phyloP scores from a whole-genome alignment of 2,113 vertebrate genomes.

The Phyllopteryx taeniolatus region DNA sequence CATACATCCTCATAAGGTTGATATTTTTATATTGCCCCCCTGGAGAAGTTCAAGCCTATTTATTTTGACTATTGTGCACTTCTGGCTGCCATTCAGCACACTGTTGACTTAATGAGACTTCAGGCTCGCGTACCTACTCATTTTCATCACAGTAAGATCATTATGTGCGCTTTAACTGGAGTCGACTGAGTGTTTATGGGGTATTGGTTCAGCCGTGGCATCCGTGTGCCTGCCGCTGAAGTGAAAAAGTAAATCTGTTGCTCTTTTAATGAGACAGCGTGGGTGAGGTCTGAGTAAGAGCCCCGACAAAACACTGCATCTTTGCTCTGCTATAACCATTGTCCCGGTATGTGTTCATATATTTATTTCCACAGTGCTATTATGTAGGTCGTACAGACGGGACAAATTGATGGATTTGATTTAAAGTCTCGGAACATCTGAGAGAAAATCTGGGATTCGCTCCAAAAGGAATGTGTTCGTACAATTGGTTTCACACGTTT shows the following conservation, averaged over 20 bases:
- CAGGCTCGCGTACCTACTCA: constrained; percentile 36
- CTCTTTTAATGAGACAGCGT: constrained; percentile 17
- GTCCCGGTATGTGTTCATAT: not conserved
- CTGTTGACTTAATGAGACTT: constrained; percentile 46
- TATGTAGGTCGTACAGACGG: constrained; percentile 4
- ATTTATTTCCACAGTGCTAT: constrained; percentile 1
- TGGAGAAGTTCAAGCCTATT: not conserved
- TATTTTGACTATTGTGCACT: constrained; percentile 21
- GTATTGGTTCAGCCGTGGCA: constrained; percentile 45
- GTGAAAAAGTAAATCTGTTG: constrained; percentile 38
- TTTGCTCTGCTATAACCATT: not conserved
- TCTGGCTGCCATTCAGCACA: constrained; percentile 19
- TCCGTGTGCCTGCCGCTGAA: constrained; percentile 45
- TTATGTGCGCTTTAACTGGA: constrained; percentile 49
- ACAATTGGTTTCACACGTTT: constrained; percentile 25
- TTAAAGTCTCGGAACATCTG: not conserved
- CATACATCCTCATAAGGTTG: not conserved
- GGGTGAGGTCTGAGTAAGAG: not conserved
- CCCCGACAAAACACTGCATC: not conserved
- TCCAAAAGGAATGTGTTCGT: constrained; percentile 18
- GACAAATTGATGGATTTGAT: constrained; percentile 2
- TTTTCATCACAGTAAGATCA: constrained; percentile 61
- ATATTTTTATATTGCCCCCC: not conserved
- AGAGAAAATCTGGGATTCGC: not conserved
- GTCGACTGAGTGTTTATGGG: constrained; percentile 60